Evolutionary conservation across 2,113 vertebrate genomes (phyloP).

Genomic region (Girardinichthys multiradiatus): DNA sequence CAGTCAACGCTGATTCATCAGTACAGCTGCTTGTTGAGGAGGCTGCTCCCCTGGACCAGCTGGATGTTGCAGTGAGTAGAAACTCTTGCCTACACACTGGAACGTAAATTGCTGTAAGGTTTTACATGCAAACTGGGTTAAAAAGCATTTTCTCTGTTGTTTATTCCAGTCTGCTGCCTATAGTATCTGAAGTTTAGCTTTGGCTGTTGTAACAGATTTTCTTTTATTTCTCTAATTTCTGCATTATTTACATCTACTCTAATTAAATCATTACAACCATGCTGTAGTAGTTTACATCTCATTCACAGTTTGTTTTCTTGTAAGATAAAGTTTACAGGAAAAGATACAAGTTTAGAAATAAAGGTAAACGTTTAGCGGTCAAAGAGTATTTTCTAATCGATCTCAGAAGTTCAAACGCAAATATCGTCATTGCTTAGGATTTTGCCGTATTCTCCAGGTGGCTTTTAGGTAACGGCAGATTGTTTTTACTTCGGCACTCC

Average conservation of each 20-base stretch:
- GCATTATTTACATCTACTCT: neutral
- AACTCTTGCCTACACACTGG: neutral
- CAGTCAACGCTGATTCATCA: constrained; percentile 89
- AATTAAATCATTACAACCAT: neutral
- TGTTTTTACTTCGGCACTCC: too few species aligned
- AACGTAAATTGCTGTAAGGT: too few species aligned
- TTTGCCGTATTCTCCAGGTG: too few species aligned
- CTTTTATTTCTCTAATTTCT: neutral
- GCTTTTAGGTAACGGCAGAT: too few species aligned
- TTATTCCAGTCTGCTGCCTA: neutral
- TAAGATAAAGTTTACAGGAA: neutral
- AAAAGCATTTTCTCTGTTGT: neutral
- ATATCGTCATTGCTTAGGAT: too few species aligned
- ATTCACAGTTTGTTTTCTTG: neutral
- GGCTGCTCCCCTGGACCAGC: constrained; percentile 87
- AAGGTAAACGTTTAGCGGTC: neutral
- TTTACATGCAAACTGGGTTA: neutral
- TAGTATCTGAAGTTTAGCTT: neutral
- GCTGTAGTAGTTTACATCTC: neutral
- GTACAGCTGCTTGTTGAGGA: constrained; percentile 93
- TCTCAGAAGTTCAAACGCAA: too few species aligned
- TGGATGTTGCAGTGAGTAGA: constrained; percentile 89
- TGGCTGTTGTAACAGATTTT: neutral
- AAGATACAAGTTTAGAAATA: neutral
- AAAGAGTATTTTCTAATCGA: neutral